These are phyloP conservation scores for Caenorhabditis sp. DNA, from an alignment of 2,888 invertebrate genomes.

Conservation along the genomic window DNA sequence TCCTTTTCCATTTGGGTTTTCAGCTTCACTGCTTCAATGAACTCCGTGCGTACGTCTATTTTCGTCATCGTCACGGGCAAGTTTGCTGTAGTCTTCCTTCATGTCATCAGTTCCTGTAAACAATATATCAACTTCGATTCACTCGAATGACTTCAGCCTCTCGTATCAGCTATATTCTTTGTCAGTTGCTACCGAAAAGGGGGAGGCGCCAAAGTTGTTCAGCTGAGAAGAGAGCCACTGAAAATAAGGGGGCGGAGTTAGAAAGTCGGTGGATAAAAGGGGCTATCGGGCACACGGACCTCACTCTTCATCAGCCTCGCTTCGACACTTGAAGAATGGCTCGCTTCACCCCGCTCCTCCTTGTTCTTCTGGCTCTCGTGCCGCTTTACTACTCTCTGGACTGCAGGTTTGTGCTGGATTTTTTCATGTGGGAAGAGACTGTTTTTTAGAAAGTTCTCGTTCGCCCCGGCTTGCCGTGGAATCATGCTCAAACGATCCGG, in stretches of 20 bases:
- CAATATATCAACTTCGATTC: conserved; percentile 31
- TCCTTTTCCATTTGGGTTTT: background rate
- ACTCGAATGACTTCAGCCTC: conserved; percentile 9
- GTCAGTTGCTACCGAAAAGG: conserved; percentile 19
- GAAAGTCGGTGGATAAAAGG: conserved; percentile 51
- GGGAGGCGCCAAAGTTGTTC: conserved; percentile 24
- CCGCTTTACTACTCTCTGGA: conserved; percentile 56
- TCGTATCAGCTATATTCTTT: background rate
- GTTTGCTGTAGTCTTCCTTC: background rate
- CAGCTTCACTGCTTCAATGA: conserved; percentile 1
- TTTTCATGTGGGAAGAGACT: background rate
- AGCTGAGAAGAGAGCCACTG: conserved; percentile 30
- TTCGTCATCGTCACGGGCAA: conserved; percentile 9
- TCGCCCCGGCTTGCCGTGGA: conserved; percentile 73
- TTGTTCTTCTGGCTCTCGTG: conserved; percentile 58
- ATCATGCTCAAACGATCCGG: conserved; percentile 71
- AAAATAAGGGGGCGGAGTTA: conserved; percentile 49
- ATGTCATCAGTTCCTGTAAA: conserved; percentile 6
- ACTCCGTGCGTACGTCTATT: background rate
- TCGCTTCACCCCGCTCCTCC: conserved; percentile 49
- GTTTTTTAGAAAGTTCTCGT: conserved; percentile 72
- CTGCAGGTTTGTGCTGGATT: conserved; percentile 54
- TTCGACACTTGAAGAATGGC: conserved; percentile 53
- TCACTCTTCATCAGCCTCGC: conserved; percentile 54
- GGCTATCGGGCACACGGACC: conserved; percentile 11